phyloP scores from a whole-genome alignment of 2,888 invertebrate genomes.

The Pollenia angustigena region DNA sequence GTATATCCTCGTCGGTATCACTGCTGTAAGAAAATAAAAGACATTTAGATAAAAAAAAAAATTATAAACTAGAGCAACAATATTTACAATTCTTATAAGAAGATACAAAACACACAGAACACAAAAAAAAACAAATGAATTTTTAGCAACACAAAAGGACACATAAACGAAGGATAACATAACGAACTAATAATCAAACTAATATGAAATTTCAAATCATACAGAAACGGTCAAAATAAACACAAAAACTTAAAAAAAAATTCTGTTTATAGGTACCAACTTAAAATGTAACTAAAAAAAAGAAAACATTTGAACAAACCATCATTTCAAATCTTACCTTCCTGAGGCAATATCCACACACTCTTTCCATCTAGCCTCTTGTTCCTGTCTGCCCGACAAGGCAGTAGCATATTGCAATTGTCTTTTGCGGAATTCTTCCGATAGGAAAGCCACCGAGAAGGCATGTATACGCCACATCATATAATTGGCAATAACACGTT shows the following conservation, averaged over 20 bases:
- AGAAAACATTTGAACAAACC: too few species aligned
- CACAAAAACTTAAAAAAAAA: constrained; percentile 40
- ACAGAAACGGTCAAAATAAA: neutral
- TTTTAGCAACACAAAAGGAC: constrained; percentile 4
- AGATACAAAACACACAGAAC: constrained; percentile 29
- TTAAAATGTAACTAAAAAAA: constrained; percentile 10
- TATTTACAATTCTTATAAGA: constrained; percentile 47
- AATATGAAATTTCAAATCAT: neutral
- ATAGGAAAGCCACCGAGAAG: constrained; percentile 92
- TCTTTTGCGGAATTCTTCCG: constrained; percentile 90
- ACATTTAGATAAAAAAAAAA: constrained; percentile 76
- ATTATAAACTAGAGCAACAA: constrained; percentile 57
- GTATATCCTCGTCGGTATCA: constrained; percentile 77
- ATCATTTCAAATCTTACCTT: constrained; percentile 85
- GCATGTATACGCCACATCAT: constrained; percentile 96
- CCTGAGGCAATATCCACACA: constrained; percentile 92
- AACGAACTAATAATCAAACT: constrained; percentile 8
- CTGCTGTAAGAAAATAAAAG: constrained; percentile 79
- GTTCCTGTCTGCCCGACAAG: constrained; percentile 92
- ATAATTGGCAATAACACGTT: constrained; percentile 93
- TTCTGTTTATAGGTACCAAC: neutral
- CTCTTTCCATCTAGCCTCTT: constrained; percentile 96
- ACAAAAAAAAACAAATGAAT: neutral
- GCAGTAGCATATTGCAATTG: constrained; percentile 93
- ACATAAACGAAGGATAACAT: constrained; percentile 2